Base-by-base conservation (phyloP, 2,888 invertebrate species). In the Lycophotia porphyrea region DNA sequence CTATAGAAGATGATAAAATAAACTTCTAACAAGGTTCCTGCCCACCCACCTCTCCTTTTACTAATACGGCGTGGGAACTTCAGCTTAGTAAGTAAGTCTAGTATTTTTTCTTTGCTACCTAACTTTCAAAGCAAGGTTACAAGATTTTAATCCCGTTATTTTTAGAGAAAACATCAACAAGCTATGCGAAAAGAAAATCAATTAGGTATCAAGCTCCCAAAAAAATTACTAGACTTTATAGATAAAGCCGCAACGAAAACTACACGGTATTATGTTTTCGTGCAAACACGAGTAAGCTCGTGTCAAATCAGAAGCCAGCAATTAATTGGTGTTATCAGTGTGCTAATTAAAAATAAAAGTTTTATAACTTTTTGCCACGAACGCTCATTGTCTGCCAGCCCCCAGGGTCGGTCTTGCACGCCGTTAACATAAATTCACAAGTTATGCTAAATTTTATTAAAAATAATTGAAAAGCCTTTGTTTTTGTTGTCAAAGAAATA, bases 311-410 rank as follows among this genome's bases (percentile, higher is more conserved):
- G 75, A 61, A 69, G 61, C 73, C 13, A 31, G 24, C 67, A 84
- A 81, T 75, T 84, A 81, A 78, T 78, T 63, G 31, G 52, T 65
- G 64, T 75, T 78, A 84, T 84, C 84, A 84, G 61, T 27, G 42
- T 75, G 75, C 49, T 84, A 84, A 84, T 84, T 84, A 84, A 75
- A 81, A 73, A 69, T 71, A 68, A 78, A 81, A 71, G 24, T 71
- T 84, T 81, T 76, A 84, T 84, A 65, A 65, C 71, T 69, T 76
- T 75, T 74, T 61, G 27, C 82, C 85, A 84, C 84, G 84, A 84
- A 81, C 31, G 34, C 72, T 78, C 74, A 84, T 84, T 84, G 78
- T 83, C 76, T 84, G 27, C 42, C 27, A 74, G 55, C 71, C 81
- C 42, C 39, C 84, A 80, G 69, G 74, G 84, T 61, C 81, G 55